Conservation (phyloP, 2,113 vertebrate species). For the Pampusana beccarii region DNA sequence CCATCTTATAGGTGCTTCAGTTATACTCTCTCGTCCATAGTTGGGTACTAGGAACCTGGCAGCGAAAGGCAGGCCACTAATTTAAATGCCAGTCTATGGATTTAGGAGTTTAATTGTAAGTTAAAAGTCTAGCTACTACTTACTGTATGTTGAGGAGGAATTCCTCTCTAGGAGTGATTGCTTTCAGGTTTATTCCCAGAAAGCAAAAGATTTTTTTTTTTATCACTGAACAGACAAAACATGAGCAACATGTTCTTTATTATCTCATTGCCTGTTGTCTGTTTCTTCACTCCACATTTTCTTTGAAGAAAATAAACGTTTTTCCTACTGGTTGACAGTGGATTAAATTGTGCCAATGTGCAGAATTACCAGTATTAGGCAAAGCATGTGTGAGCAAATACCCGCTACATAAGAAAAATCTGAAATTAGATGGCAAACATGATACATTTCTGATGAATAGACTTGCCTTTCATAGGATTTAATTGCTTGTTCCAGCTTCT, state of each 20-base stretch:
- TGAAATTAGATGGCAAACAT: not conserved
- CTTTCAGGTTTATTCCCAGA: not conserved
- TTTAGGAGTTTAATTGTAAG: not conserved
- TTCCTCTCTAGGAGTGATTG: not conserved
- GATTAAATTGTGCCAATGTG: not conserved
- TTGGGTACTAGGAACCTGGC: not conserved
- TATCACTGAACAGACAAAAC: not conserved
- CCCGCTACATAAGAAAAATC: not conserved
- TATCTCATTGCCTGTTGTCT: not conserved
- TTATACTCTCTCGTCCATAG: not conserved
- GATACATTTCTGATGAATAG: not conserved
- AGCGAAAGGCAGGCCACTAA: not conserved
- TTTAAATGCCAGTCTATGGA: not conserved
- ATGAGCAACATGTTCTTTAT: not conserved
- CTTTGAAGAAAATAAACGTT: not conserved
- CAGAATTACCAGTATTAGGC: not conserved
- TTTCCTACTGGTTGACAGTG: not conserved
- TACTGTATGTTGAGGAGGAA: not conserved
- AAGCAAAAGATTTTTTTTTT: not conserved
- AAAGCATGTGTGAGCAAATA: not conserved
- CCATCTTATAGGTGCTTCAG: not conserved
- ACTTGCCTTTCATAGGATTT: constrained; percentile 80
- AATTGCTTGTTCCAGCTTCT: constrained; percentile 76
- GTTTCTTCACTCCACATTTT: not conserved
- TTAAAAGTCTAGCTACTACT: not conserved